phyloP scores from a whole-genome alignment of 2,113 vertebrate genomes.

The Myotis brandtii region DNA sequence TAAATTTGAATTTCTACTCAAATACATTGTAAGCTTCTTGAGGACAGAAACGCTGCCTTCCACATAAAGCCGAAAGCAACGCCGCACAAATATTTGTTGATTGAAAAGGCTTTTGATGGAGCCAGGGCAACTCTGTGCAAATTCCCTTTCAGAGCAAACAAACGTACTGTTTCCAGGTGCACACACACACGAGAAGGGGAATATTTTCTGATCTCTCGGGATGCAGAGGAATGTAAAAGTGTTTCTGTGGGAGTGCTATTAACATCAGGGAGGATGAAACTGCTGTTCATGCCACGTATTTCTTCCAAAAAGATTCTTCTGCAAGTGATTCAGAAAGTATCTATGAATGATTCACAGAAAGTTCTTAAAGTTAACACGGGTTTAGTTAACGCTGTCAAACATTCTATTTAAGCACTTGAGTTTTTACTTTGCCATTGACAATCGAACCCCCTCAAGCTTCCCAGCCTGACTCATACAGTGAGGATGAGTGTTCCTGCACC shows the following conservation, averaged over 20 bases:
- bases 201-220: background rate
- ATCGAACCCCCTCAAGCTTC: background rate
- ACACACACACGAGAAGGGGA: background rate
- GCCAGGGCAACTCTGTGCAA: background rate
- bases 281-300: background rate
- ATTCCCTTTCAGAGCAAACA: conserved; percentile 5
- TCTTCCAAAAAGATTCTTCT: conserved; percentile 31
- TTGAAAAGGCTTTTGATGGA: background rate
- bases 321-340: conserved; percentile 32
- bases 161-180: background rate
- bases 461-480: background rate
- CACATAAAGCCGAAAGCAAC: background rate
- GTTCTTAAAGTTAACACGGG: background rate
- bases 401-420: background rate
- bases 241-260: background rate
- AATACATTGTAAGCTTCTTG: background rate
- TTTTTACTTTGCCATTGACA: background rate
- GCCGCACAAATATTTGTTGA: background rate
- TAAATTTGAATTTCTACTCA: conserved; percentile 8
- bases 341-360: conserved; percentile 43
- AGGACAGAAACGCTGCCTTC: background rate
- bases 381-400: background rate
- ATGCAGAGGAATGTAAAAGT: background rate
- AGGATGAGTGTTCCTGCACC: background rate
- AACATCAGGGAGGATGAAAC: background rate